phyloP scores from a whole-genome alignment of 2,888 invertebrate species.

The Xestia c-nigrum region DNA sequence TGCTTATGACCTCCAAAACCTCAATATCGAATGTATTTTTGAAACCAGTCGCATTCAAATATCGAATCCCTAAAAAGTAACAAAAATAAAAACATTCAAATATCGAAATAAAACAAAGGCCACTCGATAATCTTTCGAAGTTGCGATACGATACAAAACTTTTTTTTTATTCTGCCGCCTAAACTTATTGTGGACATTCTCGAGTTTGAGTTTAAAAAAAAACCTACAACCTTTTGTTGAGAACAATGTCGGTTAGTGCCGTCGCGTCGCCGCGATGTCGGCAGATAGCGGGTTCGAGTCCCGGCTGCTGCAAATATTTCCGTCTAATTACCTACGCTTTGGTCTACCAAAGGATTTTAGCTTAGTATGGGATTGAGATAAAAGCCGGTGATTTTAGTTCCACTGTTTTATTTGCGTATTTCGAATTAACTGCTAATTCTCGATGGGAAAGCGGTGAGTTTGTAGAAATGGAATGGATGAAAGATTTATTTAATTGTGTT shows the following conservation, averaged over 20 bases:
- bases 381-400: constrained; percentile 61
- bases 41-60: no score
- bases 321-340: constrained; percentile 82
- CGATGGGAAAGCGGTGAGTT: constrained; percentile 11
- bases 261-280: constrained; percentile 83
- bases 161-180: constrained; percentile 60
- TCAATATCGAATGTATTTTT: not conserved
- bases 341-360: constrained; percentile 64
- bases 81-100: constrained; percentile 6
- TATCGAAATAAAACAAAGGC: constrained; percentile 37
- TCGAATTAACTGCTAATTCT: constrained; percentile 57
- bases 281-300: constrained; percentile 80
- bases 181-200: constrained; percentile 70
- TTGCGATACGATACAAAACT: constrained; percentile 38
- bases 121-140: constrained; percentile 38
- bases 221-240: constrained; percentile 74
- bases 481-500: constrained; percentile 14
- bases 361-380: constrained; percentile 69
- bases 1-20: not conserved
- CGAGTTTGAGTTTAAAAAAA: constrained; percentile 68
- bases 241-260: constrained; percentile 74
- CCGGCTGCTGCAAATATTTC: constrained; percentile 79
- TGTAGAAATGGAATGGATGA: constrained; percentile 3
- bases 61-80: not conserved
- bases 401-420: constrained; percentile 62